Evolutionary conservation across 2,113 vertebrate genomes (phyloP), one percentile per base, ranked within the genome.

Genomic region (Acanthochromis polyacanthus): DNA sequence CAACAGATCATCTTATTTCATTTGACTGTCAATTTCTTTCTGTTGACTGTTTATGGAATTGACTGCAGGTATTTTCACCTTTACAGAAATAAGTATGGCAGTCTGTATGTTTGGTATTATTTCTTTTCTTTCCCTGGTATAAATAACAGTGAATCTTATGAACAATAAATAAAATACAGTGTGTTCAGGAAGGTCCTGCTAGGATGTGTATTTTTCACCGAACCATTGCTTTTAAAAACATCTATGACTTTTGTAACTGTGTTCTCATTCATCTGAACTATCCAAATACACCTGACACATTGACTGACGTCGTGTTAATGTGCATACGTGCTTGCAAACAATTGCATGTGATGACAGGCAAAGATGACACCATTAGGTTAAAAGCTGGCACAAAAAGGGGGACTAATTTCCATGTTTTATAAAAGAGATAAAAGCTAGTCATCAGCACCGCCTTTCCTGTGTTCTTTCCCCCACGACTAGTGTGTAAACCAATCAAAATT

Each of bases 341-440:
- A 7, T n/a, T n/a, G 16, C n/a, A 48, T 30, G 15, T 58, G 45
- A 70, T 70, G 30, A 32, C 45, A 48, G 20, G 5, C 46, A 48
- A 25, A 58, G 45, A 48, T 1, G 19, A 48, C 45, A 32, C 19
- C 45, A 56, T 43, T 16, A 20, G 38, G 23, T 0, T 9, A 20
- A 46, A 70, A 70, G n/a, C 5, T 32, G 53, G 46, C 57, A 58
- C 5, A 4, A 4, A 14, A 15, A 55, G 22, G 11, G 17, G 19
- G 28, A 32, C 25, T 72, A 32, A 79, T 69, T 69, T 48, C 7
- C 4, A 71, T 68, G 77, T 88, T 76, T 78, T 68, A 72, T 78
- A 61, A 78, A 78, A 77, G 38, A 66, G 38, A 67, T 53, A 14
- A 17, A 43, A 62, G 65, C 5, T 22, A 46, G 53, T 38, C 52